Conservation (phyloP, 2,113 vertebrate species). For the Pomatostomus ruficeps region DNA sequence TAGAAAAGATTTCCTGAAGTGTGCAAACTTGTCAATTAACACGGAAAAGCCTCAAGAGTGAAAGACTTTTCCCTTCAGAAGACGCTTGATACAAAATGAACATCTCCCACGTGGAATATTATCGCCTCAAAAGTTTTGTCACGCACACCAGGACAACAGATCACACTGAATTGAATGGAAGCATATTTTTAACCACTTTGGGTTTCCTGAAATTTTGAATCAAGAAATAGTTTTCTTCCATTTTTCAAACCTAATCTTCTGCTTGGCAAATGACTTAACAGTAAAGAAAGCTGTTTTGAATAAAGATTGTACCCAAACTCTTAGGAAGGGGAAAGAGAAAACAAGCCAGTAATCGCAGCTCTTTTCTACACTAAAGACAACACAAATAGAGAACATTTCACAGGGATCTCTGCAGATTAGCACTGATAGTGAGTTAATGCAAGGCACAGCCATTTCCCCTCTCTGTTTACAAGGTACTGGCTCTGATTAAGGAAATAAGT, state of each 20-base stretch:
- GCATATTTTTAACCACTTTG: background rate
- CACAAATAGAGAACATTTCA: background rate
- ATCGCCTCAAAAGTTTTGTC: background rate
- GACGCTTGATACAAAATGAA: background rate
- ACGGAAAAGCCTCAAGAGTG: background rate
- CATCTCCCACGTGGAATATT: accelerated
- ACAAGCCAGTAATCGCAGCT: background rate
- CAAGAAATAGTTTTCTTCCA: background rate
- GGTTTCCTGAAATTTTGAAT: background rate
- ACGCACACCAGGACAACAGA: background rate
- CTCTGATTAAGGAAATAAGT: background rate
- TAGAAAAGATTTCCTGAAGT: background rate
- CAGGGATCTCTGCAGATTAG: background rate
- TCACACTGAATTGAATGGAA: background rate
- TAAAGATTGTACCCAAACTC: background rate
- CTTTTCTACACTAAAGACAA: background rate
- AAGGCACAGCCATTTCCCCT: background rate
- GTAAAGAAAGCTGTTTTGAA: background rate
- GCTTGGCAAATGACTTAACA: background rate
- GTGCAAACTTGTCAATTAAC: background rate
- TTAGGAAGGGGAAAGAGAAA: background rate
- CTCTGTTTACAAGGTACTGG: background rate
- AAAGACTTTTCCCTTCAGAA: background rate
- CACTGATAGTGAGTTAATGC: background rate
- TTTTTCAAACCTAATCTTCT: background rate